phyloP scores from a whole-genome alignment of 2,888 invertebrate genomes.

The Leptinotarsa tumamoca region DNA sequence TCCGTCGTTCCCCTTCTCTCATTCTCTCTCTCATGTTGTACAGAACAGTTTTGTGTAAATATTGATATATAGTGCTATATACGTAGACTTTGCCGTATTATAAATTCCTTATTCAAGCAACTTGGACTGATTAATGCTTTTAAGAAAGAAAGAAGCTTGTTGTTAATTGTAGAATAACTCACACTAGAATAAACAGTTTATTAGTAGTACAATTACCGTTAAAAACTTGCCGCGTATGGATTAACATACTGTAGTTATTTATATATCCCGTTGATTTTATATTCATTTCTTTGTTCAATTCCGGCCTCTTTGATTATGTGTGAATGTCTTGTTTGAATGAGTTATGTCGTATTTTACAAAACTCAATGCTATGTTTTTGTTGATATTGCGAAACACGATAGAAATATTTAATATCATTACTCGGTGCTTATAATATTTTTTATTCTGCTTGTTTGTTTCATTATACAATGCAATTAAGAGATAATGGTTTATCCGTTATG shows the following conservation, averaged over 20 bases:
- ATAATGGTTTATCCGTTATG: too few relatives aligned
- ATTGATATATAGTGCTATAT: constrained; percentile 48
- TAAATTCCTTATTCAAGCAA: constrained; percentile 59
- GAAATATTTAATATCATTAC: neutral
- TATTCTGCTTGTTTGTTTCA: neutral
- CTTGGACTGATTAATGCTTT: constrained; percentile 64
- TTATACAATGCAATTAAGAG: too few relatives aligned
- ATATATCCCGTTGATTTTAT: constrained; percentile 46
- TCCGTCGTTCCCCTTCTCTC: constrained; percentile 20
- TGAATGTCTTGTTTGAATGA: constrained; percentile 49
- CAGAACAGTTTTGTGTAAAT: constrained; percentile 54
- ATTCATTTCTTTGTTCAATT: constrained; percentile 35
- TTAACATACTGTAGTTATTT: constrained; percentile 43
- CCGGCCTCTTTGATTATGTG: constrained; percentile 42
- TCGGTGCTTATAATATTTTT: neutral
- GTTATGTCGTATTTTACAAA: constrained; percentile 45
- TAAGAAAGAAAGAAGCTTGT: constrained; percentile 54
- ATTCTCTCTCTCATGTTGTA: constrained; percentile 49
- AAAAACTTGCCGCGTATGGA: constrained; percentile 58
- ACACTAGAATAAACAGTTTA: constrained; percentile 49
- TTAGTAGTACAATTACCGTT: constrained; percentile 60
- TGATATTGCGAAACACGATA: neutral
- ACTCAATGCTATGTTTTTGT: constrained; percentile 31
- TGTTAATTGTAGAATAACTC: constrained; percentile 50
- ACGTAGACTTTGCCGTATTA: constrained; percentile 52